Evolutionary conservation across 2,113 vertebrate genomes (phyloP).

Genomic region (Nyctibius bracteatus): DNA sequence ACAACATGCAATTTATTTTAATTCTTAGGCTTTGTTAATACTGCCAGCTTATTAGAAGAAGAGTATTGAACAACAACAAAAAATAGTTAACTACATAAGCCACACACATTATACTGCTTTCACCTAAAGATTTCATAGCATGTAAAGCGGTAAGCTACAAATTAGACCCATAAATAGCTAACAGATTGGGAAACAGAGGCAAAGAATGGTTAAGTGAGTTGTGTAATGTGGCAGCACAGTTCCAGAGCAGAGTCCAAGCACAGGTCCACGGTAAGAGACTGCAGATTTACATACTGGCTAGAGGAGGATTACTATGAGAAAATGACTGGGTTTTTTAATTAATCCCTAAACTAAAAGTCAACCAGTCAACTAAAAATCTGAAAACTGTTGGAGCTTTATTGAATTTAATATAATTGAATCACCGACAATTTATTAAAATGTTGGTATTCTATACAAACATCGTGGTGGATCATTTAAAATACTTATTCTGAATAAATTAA

Average conservation of each 20-base stretch:
- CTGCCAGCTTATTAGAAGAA: neutral
- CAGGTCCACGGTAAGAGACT: neutral
- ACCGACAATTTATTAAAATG: neutral
- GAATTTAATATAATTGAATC: neutral
- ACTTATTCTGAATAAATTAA: neutral
- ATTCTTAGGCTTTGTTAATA: neutral
- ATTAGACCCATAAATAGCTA: neutral
- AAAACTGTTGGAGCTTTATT: neutral
- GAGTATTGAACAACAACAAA: neutral
- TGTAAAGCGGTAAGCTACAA: neutral
- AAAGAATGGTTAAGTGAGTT: neutral
- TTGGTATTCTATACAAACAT: neutral
- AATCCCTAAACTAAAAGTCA: neutral
- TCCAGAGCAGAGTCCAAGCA: neutral
- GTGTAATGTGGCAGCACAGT: neutral
- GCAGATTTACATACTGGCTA: neutral
- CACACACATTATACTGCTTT: neutral
- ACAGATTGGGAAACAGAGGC: neutral
- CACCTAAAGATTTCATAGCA: neutral
- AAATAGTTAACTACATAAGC: neutral
- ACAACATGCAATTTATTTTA: neutral
- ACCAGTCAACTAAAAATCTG: neutral
- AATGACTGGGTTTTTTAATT: neutral
- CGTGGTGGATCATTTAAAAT: neutral
- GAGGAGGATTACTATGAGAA: neutral